phyloP scores from a whole-genome alignment of 2,113 vertebrate genomes.

The Telmatochromis brichardi region DNA sequence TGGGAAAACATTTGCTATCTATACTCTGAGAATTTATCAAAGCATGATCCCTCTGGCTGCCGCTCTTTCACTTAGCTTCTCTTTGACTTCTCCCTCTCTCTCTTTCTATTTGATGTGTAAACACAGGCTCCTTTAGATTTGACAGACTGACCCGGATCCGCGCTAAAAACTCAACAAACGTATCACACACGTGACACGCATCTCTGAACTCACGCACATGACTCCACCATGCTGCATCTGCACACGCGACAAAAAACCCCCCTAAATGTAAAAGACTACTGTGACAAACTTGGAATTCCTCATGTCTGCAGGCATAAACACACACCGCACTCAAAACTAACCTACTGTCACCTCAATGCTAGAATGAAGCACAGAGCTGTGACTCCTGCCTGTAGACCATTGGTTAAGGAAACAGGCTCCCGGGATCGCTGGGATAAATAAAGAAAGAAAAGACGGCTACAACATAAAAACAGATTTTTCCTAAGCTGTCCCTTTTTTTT shows the following conservation, averaged over 20 bases:
- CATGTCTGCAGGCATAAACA: background rate
- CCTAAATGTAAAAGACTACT: background rate
- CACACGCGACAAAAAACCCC: rapidly evolving
- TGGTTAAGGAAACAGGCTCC: background rate
- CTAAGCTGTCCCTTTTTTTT: background rate
- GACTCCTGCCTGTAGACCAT: background rate
- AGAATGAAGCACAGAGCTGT: background rate
- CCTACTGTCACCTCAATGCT: background rate
- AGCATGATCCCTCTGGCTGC: constrained; percentile 14
- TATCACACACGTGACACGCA: background rate
- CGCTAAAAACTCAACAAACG: background rate
- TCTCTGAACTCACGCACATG: background rate
- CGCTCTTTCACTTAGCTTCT: constrained; percentile 2
- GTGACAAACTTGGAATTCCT: constrained; percentile 6
- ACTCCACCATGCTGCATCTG: background rate
- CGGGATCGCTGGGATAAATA: background rate
- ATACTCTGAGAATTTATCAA: constrained; percentile 6
- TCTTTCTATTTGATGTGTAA: constrained; percentile 48
- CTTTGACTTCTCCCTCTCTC: background rate
- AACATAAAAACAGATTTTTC: background rate
- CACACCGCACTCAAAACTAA: background rate
- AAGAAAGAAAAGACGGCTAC: background rate
- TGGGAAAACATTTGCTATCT: constrained; percentile 33
- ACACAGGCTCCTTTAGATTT: constrained; percentile 19
- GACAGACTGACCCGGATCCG: constrained; percentile 22